These are phyloP conservation scores for Drosophila nikananu DNA, from an alignment of 1,140 invertebrate species.

Conservation along the genomic window DNA sequence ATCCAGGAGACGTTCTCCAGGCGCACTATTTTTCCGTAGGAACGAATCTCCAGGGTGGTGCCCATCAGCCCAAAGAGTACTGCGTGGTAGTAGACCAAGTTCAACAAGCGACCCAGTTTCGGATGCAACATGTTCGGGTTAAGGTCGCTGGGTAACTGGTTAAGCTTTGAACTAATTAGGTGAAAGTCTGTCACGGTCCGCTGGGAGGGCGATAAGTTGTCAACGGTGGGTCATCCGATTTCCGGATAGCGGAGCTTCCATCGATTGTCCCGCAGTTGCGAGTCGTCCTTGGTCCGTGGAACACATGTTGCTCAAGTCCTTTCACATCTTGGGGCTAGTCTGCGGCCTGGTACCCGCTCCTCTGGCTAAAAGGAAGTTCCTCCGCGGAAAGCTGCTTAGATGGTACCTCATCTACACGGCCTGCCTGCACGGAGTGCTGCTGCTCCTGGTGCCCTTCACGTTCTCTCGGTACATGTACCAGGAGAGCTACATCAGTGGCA, in stretches of 20 bases:
- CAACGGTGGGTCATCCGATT: slow-evolving; percentile 14
- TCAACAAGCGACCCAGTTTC: slow-evolving; percentile 33
- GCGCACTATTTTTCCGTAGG: neutral
- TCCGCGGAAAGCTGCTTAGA: neutral
- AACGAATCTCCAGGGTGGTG: slow-evolving; percentile 22
- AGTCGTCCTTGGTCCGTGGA: neutral
- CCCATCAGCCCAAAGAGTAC: slow-evolving; percentile 55
- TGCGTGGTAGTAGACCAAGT: slow-evolving; percentile 48
- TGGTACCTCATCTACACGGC: slow-evolving; percentile 33
- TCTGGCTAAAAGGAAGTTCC: neutral
- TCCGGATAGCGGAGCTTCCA: slow-evolving; percentile 20
- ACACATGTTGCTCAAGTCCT: slow-evolving; percentile 27
- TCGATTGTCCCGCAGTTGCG: slow-evolving; percentile 11
- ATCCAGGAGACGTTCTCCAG: slow-evolving; percentile 5
- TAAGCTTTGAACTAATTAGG: slow-evolving; percentile 20
- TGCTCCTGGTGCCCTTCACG: slow-evolving; percentile 13
- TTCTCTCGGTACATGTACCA: slow-evolving; percentile 27
- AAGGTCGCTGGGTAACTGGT: neutral
- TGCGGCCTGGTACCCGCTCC: slow-evolving; percentile 28
- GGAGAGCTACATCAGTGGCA: slow-evolving; percentile 24
- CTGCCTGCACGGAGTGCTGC: slow-evolving; percentile 10
- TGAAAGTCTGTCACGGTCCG: slow-evolving; percentile 10
- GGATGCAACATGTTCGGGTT: slow-evolving; percentile 56
- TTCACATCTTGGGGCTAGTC: slow-evolving; percentile 10
- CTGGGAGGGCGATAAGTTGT: slow-evolving; percentile 13